These are phyloP conservation scores for Graptemys geographica DNA, from an alignment of 2,797 vertebrate species.

Conservation along the genomic window DNA sequence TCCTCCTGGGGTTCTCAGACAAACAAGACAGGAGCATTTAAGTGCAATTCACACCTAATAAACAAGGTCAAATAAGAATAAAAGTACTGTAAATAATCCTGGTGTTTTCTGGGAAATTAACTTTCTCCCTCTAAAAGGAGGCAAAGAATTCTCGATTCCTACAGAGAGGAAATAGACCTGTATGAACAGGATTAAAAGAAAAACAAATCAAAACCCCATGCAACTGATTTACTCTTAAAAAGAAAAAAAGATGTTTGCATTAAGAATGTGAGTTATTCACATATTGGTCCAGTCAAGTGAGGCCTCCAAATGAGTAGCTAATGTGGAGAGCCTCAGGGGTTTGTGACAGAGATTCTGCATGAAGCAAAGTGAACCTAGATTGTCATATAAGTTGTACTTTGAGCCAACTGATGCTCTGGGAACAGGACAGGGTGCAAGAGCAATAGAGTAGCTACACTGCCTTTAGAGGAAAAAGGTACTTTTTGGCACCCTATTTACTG, in stretches of 20 bases:
- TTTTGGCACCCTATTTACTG: neutral
- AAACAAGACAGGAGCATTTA: neutral
- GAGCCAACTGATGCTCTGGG: neutral
- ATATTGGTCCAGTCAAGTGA: neutral
- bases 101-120: neutral
- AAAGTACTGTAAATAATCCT: fast-evolving
- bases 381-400: neutral
- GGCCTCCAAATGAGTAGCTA: neutral
- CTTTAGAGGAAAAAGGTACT: neutral
- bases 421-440: neutral
- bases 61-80: neutral
- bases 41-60: neutral
- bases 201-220: neutral
- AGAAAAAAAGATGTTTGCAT: neutral
- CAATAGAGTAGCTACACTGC: neutral
- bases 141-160: neutral
- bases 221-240: neutral
- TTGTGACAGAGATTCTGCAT: neutral
- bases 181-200: fast-evolving
- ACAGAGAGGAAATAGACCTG: neutral
- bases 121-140: neutral
- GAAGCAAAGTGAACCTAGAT: neutral
- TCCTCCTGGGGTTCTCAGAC: neutral
- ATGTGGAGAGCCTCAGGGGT: neutral
- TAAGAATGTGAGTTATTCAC: neutral